Evolutionary conservation across 2,797 vertebrate species (phyloP).

Genomic region (Echeneis naucrates): DNA sequence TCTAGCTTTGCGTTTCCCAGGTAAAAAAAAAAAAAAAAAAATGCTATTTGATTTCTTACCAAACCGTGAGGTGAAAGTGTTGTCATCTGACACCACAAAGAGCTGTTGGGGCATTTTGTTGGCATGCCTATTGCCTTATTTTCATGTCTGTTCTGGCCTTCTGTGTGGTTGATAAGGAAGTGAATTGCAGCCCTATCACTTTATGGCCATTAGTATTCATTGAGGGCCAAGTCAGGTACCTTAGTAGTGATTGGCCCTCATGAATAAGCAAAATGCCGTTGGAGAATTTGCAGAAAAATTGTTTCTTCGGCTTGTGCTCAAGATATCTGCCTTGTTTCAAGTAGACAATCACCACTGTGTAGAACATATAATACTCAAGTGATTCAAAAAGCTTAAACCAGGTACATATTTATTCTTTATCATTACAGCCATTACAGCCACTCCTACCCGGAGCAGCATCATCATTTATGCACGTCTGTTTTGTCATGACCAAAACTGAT

Average conservation of each 20-base stretch:
- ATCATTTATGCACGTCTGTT: conserved; percentile 63
- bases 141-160: conserved; percentile 58
- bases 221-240: conserved; percentile 52
- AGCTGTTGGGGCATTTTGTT: conserved; percentile 55
- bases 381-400: conserved; percentile 39
- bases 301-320: conserved; percentile 35
- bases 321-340: conserved; percentile 56
- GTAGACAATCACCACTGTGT: conserved; percentile 3
- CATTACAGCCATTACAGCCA: conserved; percentile 34
- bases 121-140: conserved; percentile 56
- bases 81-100: conserved; percentile 48
- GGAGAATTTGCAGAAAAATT: conserved; percentile 30
- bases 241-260: conserved; percentile 58
- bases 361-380: conserved; percentile 16
- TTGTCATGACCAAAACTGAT: conserved; percentile 54
- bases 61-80: conserved; percentile 11
- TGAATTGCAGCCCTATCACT: conserved; percentile 57
- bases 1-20: conserved; percentile 50
- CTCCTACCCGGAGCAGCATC: conserved; percentile 1
- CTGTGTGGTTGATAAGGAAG: conserved; percentile 66
- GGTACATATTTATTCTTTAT: conserved; percentile 49
- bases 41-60: conserved; percentile 32
- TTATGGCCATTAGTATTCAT: conserved; percentile 69
- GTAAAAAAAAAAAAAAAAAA: conserved; percentile 70
- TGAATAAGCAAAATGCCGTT: conserved; percentile 63